These are phyloP conservation scores for Champsocephalus esox DNA, from an alignment of 2,797 vertebrate genomes.

Conservation along the genomic window DNA sequence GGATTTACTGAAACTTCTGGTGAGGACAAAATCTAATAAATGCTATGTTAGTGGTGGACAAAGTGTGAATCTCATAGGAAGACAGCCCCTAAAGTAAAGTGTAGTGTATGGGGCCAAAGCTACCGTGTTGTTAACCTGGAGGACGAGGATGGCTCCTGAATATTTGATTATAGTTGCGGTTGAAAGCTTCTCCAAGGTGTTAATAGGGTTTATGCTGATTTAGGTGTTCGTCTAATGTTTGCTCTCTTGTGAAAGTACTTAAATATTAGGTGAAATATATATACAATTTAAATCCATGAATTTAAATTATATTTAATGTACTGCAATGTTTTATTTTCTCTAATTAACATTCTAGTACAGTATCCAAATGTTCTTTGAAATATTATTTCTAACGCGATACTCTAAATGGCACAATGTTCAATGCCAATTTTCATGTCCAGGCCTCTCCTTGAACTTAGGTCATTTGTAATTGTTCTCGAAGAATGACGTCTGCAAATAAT, in stretches of 20 bases:
- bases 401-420: background rate
- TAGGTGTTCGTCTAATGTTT: background rate
- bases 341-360: background rate
- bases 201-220: background rate
- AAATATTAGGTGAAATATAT: too few relatives aligned
- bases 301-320: too few relatives aligned
- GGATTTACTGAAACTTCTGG: background rate
- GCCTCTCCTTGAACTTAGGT: background rate
- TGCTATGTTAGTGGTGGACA: too few relatives aligned
- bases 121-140: background rate
- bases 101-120: background rate
- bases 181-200: background rate
- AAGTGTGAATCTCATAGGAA: background rate
- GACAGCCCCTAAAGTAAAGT: background rate
- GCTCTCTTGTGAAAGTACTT: too few relatives aligned
- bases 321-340: background rate
- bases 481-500: background rate
- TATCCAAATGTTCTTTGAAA: background rate
- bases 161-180: background rate
- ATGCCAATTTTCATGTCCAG: too few relatives aligned
- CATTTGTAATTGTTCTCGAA: background rate
- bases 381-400: fast-evolving
- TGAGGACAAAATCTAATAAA: background rate
- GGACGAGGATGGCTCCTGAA: background rate
- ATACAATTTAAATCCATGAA: too few relatives aligned